Evolutionary conservation across 1,140 invertebrate species (phyloP).

Genomic region (Amyelois transitella): DNA sequence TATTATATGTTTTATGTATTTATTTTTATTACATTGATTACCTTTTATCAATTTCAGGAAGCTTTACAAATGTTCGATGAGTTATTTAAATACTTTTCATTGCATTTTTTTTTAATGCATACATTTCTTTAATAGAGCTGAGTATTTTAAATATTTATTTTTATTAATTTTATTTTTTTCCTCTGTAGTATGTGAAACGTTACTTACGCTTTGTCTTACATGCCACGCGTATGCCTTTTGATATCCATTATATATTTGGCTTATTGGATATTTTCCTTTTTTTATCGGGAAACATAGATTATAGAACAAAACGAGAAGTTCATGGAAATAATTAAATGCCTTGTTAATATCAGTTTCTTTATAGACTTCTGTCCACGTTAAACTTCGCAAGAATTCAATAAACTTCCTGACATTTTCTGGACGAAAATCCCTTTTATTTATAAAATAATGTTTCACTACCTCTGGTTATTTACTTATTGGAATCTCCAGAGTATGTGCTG

Average conservation of each 20-base stretch:
- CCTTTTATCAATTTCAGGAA: not conserved
- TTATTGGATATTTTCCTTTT: slow-evolving; percentile 2
- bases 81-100: not conserved
- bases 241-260: slow-evolving; percentile 14
- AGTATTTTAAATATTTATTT: no score
- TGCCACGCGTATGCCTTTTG: slow-evolving; percentile 1
- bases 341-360: slow-evolving; percentile 5
- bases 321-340: slow-evolving; percentile 14
- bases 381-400: not conserved
- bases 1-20: no score
- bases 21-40: not conserved
- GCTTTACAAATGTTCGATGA: not conserved
- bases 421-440: slow-evolving; percentile 6
- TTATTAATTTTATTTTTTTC: not conserved
- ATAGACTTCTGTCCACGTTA: slow-evolving; percentile 7
- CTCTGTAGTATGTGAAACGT: not conserved
- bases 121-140: not conserved
- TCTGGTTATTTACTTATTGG: not conserved
- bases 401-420: slow-evolving; percentile 11
- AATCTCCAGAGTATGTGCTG: not conserved
- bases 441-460: not conserved
- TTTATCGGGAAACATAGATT: slow-evolving; percentile 5
- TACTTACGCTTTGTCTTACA: not conserved
- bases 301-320: slow-evolving; percentile 9
- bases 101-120: not conserved